Conservation (phyloP, 37 sponge, comb jelly and placozoan species). For the Cliona cf. orientalis region DNA sequence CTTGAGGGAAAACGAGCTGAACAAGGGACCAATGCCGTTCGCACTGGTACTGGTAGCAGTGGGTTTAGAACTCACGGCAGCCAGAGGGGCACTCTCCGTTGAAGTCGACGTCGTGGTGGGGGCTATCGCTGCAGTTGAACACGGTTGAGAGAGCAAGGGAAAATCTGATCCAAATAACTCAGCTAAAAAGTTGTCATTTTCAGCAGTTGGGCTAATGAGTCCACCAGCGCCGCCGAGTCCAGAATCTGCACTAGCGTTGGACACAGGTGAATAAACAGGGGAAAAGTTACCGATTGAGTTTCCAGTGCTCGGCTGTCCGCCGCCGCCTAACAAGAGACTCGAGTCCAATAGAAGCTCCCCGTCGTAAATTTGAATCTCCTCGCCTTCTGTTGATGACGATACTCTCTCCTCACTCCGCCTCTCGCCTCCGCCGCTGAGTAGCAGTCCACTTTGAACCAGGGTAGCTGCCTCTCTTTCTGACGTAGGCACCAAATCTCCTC, state of each 20-base stretch:
- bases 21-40: no score
- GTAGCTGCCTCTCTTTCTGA: neutral
- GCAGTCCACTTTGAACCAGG: neutral
- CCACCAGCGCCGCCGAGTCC: no score
- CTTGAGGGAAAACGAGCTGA: no score
- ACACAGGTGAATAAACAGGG: conserved; percentile 14
- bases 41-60: no score
- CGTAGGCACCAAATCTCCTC: neutral
- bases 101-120: no score
- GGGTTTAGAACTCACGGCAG: no score
- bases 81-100: no score
- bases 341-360: neutral
- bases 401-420: neutral
- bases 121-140: no score
- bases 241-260: conserved; percentile 39
- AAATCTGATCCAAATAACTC: conserved; percentile 17
- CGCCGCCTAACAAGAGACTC: neutral
- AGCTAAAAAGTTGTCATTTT: conserved; percentile 22
- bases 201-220: neutral
- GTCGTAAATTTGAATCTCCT: neutral
- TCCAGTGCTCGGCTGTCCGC: no score
- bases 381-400: neutral
- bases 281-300: neutral
- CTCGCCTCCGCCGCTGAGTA: neutral
- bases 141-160: neutral